These are phyloP conservation scores for Actinemys pallida DNA, from an alignment of 2,113 vertebrate genomes.

Conservation along the genomic window DNA sequence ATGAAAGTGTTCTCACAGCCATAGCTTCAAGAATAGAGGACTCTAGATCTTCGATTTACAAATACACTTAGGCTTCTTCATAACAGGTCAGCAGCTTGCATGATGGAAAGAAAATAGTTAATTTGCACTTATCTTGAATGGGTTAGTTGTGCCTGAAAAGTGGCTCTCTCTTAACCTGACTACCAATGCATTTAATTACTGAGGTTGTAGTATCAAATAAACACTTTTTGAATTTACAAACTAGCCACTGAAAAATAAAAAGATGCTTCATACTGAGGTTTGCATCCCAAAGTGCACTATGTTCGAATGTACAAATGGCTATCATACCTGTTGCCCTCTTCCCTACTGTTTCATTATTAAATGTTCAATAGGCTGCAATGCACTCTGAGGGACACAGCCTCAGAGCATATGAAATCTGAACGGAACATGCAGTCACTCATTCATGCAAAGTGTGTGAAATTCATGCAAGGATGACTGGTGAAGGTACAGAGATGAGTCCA, in stretches of 20 bases:
- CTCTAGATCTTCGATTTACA: neutral
- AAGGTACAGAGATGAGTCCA: neutral
- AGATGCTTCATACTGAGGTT: neutral
- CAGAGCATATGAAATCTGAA: neutral
- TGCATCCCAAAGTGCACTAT: neutral
- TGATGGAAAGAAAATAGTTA: neutral
- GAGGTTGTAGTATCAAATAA: neutral
- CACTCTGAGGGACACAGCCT: rapidly evolving
- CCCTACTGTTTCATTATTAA: neutral
- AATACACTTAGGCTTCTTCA: no score
- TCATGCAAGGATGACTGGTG: neutral
- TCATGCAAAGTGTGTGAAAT: neutral
- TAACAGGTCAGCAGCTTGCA: no score
- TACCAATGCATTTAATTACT: neutral
- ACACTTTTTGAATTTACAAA: neutral
- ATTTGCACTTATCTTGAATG: neutral
- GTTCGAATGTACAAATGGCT: neutral
- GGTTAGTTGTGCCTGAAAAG: neutral
- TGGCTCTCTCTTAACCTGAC: rapidly evolving
- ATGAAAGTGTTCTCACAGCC: neutral
- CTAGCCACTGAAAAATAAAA: neutral
- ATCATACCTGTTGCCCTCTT: neutral
- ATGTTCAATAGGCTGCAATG: neutral
- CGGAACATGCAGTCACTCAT: neutral
- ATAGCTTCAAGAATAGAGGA: neutral